Percentiles rank a stretch among this genome's conserved stretches.
Conservation (phyloP, 1,140 invertebrate genomes). For the Formica exsecta region DNA sequence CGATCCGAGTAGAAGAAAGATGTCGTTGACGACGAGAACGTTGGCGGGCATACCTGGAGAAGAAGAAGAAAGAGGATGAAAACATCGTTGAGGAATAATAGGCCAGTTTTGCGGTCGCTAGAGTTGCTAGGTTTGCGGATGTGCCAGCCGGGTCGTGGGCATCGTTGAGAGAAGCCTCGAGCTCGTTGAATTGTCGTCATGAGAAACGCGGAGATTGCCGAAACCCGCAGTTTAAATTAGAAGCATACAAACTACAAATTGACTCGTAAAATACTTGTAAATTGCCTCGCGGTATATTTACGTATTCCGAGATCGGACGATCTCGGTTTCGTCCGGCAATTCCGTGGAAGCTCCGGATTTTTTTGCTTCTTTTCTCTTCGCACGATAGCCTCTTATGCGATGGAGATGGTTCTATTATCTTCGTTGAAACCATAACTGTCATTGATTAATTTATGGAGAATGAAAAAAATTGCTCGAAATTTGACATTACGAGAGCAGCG, state of each 20-base stretch:
- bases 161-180: slow-evolving; percentile 60
- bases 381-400: background rate
- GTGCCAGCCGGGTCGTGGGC: slow-evolving; percentile 46
- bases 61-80: slow-evolving; percentile 58
- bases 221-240: slow-evolving; percentile 85
- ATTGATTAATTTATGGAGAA: slow-evolving; percentile 54
- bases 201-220: slow-evolving; percentile 83
- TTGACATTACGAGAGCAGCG: background rate
- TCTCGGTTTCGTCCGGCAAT: slow-evolving; percentile 44
- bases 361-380: slow-evolving; percentile 1
- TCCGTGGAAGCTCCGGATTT: slow-evolving; percentile 62
- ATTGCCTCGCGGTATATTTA: slow-evolving; percentile 80
- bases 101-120: slow-evolving; percentile 81
- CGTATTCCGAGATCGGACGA: slow-evolving; percentile 65
- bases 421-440: slow-evolving; percentile 61
- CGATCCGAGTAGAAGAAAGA: slow-evolving; percentile 29
- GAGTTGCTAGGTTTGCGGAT: slow-evolving; percentile 60
- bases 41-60: background rate
- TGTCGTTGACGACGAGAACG: slow-evolving; percentile 26
- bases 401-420: background rate
- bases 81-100: slow-evolving; percentile 79
- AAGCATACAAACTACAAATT: slow-evolving; percentile 82
- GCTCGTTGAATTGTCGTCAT: slow-evolving; percentile 82
- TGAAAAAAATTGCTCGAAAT: slow-evolving; percentile 59
- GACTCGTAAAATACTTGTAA: slow-evolving; percentile 73